These are phyloP conservation scores for Eretmochelys imbricata DNA, from an alignment of 2,113 vertebrate genomes.

Conservation along the genomic window DNA sequence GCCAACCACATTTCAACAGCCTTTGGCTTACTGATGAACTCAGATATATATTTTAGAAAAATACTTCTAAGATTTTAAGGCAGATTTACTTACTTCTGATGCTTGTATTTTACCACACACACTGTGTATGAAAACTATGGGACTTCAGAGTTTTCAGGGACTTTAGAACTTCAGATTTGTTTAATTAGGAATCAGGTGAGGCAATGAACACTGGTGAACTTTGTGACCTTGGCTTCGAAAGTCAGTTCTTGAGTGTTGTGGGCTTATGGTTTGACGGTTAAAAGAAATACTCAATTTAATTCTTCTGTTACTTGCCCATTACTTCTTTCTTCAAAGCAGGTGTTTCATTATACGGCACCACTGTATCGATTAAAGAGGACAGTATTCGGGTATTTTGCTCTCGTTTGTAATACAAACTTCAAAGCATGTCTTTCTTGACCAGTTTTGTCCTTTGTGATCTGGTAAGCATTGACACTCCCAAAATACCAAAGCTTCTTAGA, in stretches of 20 bases:
- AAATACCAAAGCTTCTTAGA: neutral
- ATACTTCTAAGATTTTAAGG: neutral
- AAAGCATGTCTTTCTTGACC: neutral
- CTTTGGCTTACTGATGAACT: neutral
- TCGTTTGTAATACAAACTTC: neutral
- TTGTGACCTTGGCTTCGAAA: neutral
- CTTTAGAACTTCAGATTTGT: neutral
- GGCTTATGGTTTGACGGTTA: neutral
- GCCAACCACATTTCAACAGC: conserved; percentile 56
- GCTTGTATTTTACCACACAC: conserved; percentile 14
- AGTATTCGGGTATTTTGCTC: neutral
- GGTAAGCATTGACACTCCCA: neutral
- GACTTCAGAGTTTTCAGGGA: neutral
- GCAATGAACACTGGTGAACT: conserved; percentile 1
- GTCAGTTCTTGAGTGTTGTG: neutral
- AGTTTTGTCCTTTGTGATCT: accelerated
- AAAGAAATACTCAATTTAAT: neutral
- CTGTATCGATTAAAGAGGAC: neutral
- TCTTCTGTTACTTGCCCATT: neutral
- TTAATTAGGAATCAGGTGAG: conserved; percentile 13
- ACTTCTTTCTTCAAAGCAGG: neutral
- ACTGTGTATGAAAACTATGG: accelerated
- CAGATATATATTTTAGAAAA: neutral
- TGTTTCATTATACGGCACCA: neutral
- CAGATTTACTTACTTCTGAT: neutral